Evolutionary conservation across 2,888 invertebrate genomes (phyloP), one percentile per base, ranked within the genome.

Genomic region (Chrysina gloriosa): DNA sequence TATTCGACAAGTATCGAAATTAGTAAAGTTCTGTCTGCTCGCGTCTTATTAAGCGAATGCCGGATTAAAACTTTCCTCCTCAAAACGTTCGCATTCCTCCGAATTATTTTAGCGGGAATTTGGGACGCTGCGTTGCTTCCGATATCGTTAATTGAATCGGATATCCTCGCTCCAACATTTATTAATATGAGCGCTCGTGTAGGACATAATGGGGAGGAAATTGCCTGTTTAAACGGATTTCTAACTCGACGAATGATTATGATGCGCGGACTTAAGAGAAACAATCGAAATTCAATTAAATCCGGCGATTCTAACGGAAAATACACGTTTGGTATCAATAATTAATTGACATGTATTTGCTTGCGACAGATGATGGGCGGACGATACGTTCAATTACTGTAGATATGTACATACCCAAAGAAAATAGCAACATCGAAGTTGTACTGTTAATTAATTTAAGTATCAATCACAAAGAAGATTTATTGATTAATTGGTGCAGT

Each of bases 201-300:
- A 39, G 39, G 39, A 39, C 16, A 39, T n/a, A 39, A 39, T 39
- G 39, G 39, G 16, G 39, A 39, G 39, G 39, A 39, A 39, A 39
- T 39, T 39, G 39, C 14, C 14, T 39, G 16, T 16, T 39, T 39
- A 39, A n/a, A 39, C 39, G 39, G 11, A 7, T 39, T n/a, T 16
- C 39, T 11, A 39, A 39, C n/a, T 14, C 39, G 39, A 14, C 39
- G n/a, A n/a, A n/a, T 11, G 39, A 39, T 39, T 39, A 39, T 39
- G 39, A 39, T 5, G 39, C 39, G 29, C 7, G 39, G 39, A 39
- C 16, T 39, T 39, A n/a, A n/a, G n/a, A n/a, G 48, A 23, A 50
- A 50, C 21, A 25, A 50, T 50, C 48, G 25, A 50, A 50, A 27
- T 50, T 50, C 27, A 14, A 50, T 50, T 50, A 50, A 50, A 27